Evolutionary conservation across 2,797 vertebrate species (phyloP).

Genomic region (Margarornis squamiger): DNA sequence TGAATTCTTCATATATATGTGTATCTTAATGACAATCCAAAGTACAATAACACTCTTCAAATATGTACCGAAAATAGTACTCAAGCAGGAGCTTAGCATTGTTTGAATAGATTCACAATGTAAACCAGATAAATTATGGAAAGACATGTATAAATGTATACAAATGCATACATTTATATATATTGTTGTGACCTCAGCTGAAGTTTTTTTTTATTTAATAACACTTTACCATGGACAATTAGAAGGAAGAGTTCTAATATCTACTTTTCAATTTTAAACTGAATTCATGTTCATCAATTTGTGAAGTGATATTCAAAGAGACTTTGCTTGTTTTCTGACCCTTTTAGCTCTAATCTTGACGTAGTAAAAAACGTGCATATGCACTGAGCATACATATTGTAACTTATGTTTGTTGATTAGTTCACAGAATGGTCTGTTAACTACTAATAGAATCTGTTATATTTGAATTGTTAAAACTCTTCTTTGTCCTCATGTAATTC

Average conservation of each 20-base stretch:
- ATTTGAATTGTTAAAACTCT: neutral
- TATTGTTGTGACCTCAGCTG: neutral
- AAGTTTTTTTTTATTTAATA: neutral
- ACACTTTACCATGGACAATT: neutral
- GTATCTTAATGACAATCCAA: neutral
- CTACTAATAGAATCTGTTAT: neutral
- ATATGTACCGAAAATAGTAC: neutral
- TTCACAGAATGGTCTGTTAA: neutral
- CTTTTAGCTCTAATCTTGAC: neutral
- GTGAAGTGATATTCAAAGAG: neutral
- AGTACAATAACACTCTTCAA: neutral
- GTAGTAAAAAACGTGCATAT: neutral
- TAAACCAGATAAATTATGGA: neutral
- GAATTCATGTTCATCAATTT: neutral
- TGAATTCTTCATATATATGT: neutral
- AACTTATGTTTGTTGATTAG: neutral
- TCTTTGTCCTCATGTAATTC: neutral
- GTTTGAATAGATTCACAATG: neutral
- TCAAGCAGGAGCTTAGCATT: neutral
- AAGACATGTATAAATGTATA: neutral
- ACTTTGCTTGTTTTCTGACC: neutral
- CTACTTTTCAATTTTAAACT: neutral
- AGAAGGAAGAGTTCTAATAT: neutral
- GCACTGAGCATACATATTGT: neutral
- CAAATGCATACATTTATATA: fast-evolving